Evolutionary conservation across 2,888 invertebrate species (phyloP).

Genomic region (Criorhina ranunculi): DNA sequence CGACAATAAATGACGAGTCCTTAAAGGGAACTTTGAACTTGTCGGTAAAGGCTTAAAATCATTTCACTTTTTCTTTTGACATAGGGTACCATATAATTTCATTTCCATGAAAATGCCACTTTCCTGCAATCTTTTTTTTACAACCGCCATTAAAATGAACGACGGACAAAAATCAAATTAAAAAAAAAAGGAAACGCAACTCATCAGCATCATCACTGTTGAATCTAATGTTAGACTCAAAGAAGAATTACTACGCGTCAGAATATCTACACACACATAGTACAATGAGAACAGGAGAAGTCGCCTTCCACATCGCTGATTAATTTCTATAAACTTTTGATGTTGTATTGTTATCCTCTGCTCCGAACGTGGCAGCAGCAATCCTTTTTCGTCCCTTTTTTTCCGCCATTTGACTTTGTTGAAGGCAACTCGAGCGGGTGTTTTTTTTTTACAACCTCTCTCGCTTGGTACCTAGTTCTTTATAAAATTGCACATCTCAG

Average conservation of each 20-base stretch:
- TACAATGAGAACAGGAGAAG: constrained; percentile 5
- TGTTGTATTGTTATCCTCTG: constrained; percentile 44
- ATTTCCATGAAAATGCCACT: neutral
- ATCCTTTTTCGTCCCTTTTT: constrained; percentile 38
- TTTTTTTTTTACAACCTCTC: constrained; percentile 10
- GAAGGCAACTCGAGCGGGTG: neutral
- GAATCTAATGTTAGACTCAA: constrained; percentile 31
- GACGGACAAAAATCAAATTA: constrained; percentile 8
- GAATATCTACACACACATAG: neutral
- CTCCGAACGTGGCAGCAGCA: constrained; percentile 22
- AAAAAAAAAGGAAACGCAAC: constrained; percentile 16
- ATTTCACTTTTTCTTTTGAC: no score
- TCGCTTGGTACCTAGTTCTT: neutral
- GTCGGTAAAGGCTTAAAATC: no score
- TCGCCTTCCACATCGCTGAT: constrained; percentile 56
- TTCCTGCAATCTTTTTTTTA: constrained; percentile 1
- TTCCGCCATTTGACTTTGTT: constrained; percentile 34
- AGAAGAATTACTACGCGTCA: constrained; percentile 37
- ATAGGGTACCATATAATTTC: neutral
- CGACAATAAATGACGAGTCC: no score
- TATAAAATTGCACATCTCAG: constrained; percentile 53
- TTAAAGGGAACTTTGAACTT: no score
- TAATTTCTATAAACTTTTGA: constrained; percentile 64
- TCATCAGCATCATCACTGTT: constrained; percentile 37
- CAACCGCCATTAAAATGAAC: constrained; percentile 11